Base-by-base conservation (phyloP, 2,113 vertebrate genomes). In the Ursus arctos region DNA sequence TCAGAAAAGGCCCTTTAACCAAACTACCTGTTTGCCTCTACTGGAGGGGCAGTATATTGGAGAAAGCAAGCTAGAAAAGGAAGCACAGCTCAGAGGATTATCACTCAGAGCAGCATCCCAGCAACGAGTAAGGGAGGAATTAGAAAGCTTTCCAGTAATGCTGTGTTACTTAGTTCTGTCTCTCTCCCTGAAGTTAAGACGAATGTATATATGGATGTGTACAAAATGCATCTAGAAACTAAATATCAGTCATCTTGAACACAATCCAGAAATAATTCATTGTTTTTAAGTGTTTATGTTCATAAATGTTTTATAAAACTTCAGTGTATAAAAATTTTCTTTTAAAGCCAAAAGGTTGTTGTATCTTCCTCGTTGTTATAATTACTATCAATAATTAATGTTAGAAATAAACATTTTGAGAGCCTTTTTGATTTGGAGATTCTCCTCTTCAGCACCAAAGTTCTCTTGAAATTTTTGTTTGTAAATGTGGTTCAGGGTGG, bases 121-220 rank as follows among this genome's bases (percentile, higher is more conserved):
- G 53, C 47, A 31, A 1, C 47, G 28, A 85, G 18, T 49, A 31
- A 55, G n/a, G 71, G 16, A 76, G 72, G n/a, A 31, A 40, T 40
- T 69, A 43, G 72, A 40, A 51, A 81, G 33, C 85, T 40, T 59
- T 67, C 11, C 28, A 87, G 15, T 43, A n/a, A 59, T 53, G 19
- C 43, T 63, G 40, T 83, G 47, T 47, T 51, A 18, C 61, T 83
- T 88, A 59, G 28, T 94, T 63, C 83, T 49, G 10, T 91, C 86
- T 83, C 47, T 88, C 86, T 84, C 65, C 88, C 57, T 10, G 81
- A 94, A 91, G 28, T 51, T 53, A 63, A 91, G n/a, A n/a, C 28
- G 76, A 14, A 26, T 84, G 7, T 21, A 12, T 28, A 55, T 21
- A n/a, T 33, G 53, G 36, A 65, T 57, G 13, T 49, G 47, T 53